phyloP scores from a whole-genome alignment of 2,888 invertebrate species.

The Silvanus unidentatus region DNA sequence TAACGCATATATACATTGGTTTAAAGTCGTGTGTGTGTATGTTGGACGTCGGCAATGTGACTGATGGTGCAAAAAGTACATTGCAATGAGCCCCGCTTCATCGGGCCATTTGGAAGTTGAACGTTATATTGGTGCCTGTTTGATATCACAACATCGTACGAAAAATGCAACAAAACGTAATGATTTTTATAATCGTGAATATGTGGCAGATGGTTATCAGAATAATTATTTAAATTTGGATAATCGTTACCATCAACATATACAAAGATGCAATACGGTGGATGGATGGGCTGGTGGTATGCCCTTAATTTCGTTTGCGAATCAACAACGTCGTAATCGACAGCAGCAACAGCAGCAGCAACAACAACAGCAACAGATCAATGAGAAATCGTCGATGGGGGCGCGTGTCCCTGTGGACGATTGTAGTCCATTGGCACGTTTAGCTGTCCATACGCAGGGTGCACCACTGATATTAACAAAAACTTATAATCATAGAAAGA shows the following conservation, averaged over 20 bases:
- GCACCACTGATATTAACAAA: conserved; percentile 74
- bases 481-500: conserved; percentile 49
- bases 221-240: conserved; percentile 38
- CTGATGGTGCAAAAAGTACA: conserved; percentile 17
- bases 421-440: conserved; percentile 54
- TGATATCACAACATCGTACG: conserved; percentile 43
- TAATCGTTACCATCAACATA: conserved; percentile 18
- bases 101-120: conserved; percentile 56
- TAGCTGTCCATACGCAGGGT: conserved; percentile 79
- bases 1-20: too few relatives aligned
- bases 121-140: conserved; percentile 58
- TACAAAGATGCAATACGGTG: conserved; percentile 44
- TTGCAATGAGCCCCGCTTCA: conserved; percentile 71
- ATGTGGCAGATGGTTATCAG: conserved; percentile 28
- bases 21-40: too few relatives aligned
- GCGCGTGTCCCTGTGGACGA: not conserved
- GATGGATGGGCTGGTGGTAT: conserved; percentile 71
- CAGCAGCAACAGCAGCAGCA: conserved; percentile 11
- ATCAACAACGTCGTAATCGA: conserved; percentile 43
- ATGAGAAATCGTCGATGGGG: conserved; percentile 1
- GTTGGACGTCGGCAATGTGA: conserved; percentile 17
- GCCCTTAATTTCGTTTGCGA: conserved; percentile 74
- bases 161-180: conserved; percentile 20
- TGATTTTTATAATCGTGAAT: conserved; percentile 6
- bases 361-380: conserved; percentile 12